Conservation (phyloP, 2,888 invertebrate species). For the Cataglyphis rosenhaueri region DNA sequence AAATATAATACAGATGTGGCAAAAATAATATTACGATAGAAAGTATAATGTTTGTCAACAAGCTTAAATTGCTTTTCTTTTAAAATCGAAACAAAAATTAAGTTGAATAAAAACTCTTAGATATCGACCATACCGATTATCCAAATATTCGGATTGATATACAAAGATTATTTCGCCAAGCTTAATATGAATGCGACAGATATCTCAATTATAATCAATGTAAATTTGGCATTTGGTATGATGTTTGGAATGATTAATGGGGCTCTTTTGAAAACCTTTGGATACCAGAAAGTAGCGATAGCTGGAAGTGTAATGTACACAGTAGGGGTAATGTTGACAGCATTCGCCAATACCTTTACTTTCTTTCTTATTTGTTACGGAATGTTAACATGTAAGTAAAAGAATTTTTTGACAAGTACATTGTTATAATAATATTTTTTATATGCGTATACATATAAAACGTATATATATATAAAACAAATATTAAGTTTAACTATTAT, state of each 20-base stretch:
- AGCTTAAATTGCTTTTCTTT: not conserved
- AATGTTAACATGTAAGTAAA: constrained; percentile 89
- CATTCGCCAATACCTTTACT: constrained; percentile 87
- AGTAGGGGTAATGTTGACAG: constrained; percentile 88
- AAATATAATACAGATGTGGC: not conserved
- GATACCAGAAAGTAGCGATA: constrained; percentile 89
- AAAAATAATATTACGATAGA: not conserved
- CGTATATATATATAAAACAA: not conserved
- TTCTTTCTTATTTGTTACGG: constrained; percentile 89
- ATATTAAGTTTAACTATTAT: not conserved
- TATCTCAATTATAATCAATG: constrained; percentile 88
- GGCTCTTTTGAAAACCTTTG: constrained; percentile 88
- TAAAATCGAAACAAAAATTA: not conserved
- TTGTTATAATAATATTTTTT: not conserved
- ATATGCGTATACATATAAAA: not conserved
- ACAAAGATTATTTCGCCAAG: constrained; percentile 88
- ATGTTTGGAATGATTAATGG: constrained; percentile 89
- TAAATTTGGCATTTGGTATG: constrained; percentile 90
- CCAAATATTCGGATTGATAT: constrained; percentile 89
- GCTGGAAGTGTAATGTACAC: constrained; percentile 87
- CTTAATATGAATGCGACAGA: constrained; percentile 88
- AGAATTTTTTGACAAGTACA: not conserved
- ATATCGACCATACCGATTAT: constrained; percentile 87
- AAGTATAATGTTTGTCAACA: not conserved
- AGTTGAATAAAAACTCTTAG: constrained; percentile 74